Evolutionary conservation across 2,888 invertebrate species (phyloP).

Genomic region (Pristionchus japonicus): DNA sequence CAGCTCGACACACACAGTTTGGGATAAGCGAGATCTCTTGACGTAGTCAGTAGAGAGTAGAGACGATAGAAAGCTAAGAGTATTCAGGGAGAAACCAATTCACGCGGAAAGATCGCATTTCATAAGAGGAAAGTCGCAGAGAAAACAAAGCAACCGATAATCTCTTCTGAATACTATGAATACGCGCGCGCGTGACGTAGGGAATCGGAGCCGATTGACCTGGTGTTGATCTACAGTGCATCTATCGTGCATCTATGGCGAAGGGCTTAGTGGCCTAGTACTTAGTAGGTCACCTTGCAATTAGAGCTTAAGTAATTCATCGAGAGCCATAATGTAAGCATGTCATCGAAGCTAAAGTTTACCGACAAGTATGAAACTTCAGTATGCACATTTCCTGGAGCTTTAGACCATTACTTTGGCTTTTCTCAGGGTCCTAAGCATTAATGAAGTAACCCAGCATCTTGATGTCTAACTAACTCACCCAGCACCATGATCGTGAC

Average conservation of each 20-base stretch:
- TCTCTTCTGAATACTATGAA: not conserved
- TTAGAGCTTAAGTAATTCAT: too few relatives aligned
- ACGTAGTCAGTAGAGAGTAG: not conserved
- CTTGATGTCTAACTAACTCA: too few relatives aligned
- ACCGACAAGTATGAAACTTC: too few relatives aligned
- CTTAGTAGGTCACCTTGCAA: too few relatives aligned
- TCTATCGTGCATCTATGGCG: not conserved
- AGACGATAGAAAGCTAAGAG: not conserved
- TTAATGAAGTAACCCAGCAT: too few relatives aligned
- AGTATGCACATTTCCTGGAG: too few relatives aligned
- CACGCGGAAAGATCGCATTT: not conserved
- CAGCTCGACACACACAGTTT: not conserved
- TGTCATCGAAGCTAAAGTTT: too few relatives aligned
- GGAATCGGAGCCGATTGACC: not conserved
- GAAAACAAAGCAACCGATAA: not conserved
- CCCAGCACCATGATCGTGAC: too few relatives aligned
- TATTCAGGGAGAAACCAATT: not conserved
- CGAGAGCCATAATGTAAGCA: too few relatives aligned
- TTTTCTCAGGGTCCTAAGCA: too few relatives aligned
- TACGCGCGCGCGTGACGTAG: not conserved
- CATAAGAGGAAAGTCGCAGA: not conserved
- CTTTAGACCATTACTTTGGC: too few relatives aligned
- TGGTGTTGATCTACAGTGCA: not conserved
- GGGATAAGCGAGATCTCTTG: slow-evolving; percentile 4
- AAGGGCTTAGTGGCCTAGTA: too few relatives aligned